Percentiles rank a stretch among this genome's conserved stretches.
These are phyloP conservation scores for Melinaea menophilus DNA, from an alignment of 2,888 invertebrate species.

Conservation along the genomic window DNA sequence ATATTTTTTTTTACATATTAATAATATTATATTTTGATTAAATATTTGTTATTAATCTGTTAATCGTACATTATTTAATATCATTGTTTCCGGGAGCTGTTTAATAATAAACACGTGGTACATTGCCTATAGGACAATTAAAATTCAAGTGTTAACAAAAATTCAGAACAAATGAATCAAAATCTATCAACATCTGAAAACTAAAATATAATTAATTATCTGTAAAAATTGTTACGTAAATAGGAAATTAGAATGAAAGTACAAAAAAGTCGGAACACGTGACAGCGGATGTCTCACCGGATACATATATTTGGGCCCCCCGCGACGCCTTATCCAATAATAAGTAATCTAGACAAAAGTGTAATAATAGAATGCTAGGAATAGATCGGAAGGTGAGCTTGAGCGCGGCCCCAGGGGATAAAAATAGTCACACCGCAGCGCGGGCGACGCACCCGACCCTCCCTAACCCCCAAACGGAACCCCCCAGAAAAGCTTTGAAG, in stretches of 20 bases:
- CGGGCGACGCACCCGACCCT: slow-evolving; percentile 47
- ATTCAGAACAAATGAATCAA: too few relatives aligned
- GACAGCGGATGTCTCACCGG: slow-evolving; percentile 46
- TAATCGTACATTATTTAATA: too few relatives aligned
- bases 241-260: neutral
- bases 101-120: too few relatives aligned
- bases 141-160: too few relatives aligned
- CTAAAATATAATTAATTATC: too few relatives aligned
- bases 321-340: slow-evolving; percentile 77
- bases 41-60: too few relatives aligned
- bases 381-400: slow-evolving; percentile 77
- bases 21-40: too few relatives aligned
- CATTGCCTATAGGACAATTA: too few relatives aligned
- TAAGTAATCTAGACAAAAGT: slow-evolving; percentile 77
- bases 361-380: slow-evolving; percentile 68
- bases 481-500: neutral
- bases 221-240: too few relatives aligned
- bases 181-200: too few relatives aligned
- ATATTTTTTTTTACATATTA: too few relatives aligned
- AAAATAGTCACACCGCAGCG: slow-evolving; percentile 59
- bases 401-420: slow-evolving; percentile 68
- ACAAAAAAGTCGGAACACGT: neutral
- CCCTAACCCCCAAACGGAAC: slow-evolving; percentile 37
- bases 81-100: too few relatives aligned
- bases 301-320: slow-evolving; percentile 75